These are phyloP conservation scores for Helicoverpa assulta DNA, from an alignment of 2,888 invertebrate genomes.

Conservation along the genomic window DNA sequence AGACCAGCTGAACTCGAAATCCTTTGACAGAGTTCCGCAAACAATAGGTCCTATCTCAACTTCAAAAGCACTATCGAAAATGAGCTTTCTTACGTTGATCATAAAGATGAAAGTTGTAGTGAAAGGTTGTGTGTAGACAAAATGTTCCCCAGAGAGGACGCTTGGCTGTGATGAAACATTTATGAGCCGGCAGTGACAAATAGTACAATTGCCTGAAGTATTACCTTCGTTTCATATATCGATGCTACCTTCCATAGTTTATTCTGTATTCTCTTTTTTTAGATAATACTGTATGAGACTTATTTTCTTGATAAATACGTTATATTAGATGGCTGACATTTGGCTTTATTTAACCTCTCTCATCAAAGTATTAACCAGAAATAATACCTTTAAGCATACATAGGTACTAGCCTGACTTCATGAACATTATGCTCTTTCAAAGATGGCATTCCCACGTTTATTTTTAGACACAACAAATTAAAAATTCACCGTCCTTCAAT, in stretches of 20 bases:
- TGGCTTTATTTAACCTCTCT: too few species aligned
- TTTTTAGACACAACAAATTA: not conserved
- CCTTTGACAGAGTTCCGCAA: constrained; percentile 35
- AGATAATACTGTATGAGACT: not conserved
- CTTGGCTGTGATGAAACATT: constrained; percentile 62
- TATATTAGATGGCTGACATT: not conserved
- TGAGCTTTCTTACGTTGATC: constrained; percentile 36
- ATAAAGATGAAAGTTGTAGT: constrained; percentile 46
- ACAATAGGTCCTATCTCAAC: constrained; percentile 19
- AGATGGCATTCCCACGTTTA: not conserved
- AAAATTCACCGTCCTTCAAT: constrained; percentile 4
- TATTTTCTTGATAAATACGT: constrained; percentile 1
- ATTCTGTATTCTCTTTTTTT: not conserved
- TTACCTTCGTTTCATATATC: constrained; percentile 43
- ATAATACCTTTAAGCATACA: too few species aligned
- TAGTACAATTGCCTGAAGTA: constrained; percentile 57
- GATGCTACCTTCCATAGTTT: constrained; percentile 28
- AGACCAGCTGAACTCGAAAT: constrained; percentile 25
- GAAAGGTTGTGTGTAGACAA: constrained; percentile 40
- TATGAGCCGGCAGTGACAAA: constrained; percentile 64
- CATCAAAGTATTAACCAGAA: too few species aligned
- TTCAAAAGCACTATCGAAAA: constrained; percentile 34
- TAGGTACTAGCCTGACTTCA: too few species aligned
- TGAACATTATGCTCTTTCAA: not conserved
- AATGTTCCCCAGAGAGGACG: constrained; percentile 58